phyloP scores from a whole-genome alignment of 37 sponge, comb jelly and placozoan species.

The Amphimedon queenslandica region DNA sequence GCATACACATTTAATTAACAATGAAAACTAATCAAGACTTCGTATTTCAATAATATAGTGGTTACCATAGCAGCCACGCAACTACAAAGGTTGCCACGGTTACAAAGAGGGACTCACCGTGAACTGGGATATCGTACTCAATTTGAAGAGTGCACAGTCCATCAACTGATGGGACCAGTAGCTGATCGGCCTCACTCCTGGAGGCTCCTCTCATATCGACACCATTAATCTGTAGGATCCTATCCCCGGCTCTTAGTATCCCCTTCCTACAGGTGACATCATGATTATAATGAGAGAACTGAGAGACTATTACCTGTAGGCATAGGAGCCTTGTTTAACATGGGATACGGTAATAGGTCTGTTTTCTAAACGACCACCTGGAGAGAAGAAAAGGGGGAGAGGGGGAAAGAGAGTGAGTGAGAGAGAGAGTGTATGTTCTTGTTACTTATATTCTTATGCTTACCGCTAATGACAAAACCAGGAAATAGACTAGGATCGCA shows the following conservation, averaged over 20 bases:
- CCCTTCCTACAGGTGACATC: slow-evolving; percentile 44
- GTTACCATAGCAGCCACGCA: no score
- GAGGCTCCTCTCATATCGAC: slow-evolving; percentile 43
- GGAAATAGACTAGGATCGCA: slow-evolving; percentile 53
- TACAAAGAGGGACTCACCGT: slow-evolving; percentile 70
- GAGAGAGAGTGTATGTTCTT: neutral
- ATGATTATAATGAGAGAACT: neutral
- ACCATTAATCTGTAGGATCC: slow-evolving; percentile 63
- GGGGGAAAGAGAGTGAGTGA: neutral
- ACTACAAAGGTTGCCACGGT: no score
- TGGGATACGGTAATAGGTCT: slow-evolving; percentile 83
- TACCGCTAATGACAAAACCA: slow-evolving; percentile 77
- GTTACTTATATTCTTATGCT: neutral
- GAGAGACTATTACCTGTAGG: slow-evolving; percentile 46
- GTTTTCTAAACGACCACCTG: slow-evolving; percentile 52
- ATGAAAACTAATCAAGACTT: no score
- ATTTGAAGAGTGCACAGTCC: slow-evolving; percentile 55
- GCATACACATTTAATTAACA: no score
- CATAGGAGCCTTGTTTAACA: slow-evolving; percentile 45
- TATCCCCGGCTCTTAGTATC: slow-evolving; percentile 66
- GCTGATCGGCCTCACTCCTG: slow-evolving; percentile 37
- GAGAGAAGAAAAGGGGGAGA: neutral
- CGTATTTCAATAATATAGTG: no score
- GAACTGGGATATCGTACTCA: slow-evolving; percentile 76
- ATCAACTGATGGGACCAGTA: slow-evolving; percentile 26